Percentiles rank a stretch among this genome's conserved stretches.
phyloP scores from a whole-genome alignment of 2,113 vertebrate species.

The Crotalus tigris region DNA sequence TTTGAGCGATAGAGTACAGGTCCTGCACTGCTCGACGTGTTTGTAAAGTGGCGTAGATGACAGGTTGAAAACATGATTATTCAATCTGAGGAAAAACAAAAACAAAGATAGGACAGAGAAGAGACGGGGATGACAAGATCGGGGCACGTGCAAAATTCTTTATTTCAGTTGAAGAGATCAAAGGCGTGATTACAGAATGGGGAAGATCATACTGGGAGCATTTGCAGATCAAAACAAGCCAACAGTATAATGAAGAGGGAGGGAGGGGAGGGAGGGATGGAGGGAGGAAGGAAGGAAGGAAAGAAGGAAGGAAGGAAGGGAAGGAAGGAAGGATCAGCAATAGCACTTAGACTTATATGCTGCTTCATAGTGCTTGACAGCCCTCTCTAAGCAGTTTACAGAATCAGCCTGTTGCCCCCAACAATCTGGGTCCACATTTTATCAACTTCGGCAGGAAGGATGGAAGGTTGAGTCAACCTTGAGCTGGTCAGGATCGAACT shows the following conservation, averaged over 20 bases:
- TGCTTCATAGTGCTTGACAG: too few relatives aligned
- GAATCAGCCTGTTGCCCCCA: too few relatives aligned
- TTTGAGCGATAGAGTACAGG: not conserved
- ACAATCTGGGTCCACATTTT: too few relatives aligned
- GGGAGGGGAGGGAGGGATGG: not conserved
- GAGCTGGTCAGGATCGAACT: too few relatives aligned
- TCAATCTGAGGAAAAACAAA: not conserved
- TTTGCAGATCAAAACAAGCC: not conserved
- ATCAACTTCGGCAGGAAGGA: too few relatives aligned
- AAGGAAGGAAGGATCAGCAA: too few relatives aligned
- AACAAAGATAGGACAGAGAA: not conserved
- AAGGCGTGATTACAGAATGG: not conserved
- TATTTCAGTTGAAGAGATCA: not conserved
- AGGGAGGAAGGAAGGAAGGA: too few relatives aligned
- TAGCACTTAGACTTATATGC: too few relatives aligned
- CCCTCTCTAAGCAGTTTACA: too few relatives aligned
- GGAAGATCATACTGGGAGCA: not conserved
- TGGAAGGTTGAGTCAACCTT: too few relatives aligned
- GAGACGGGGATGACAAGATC: not conserved
- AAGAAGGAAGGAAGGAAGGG: too few relatives aligned
- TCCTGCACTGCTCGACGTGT: not conserved
- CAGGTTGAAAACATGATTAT: not conserved
- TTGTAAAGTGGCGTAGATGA: not conserved
- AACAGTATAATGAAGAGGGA: not conserved
- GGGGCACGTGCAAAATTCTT: not conserved